Conservation (phyloP, 1,140 invertebrate genomes). For the Alviniconcha marisindica region DNA sequence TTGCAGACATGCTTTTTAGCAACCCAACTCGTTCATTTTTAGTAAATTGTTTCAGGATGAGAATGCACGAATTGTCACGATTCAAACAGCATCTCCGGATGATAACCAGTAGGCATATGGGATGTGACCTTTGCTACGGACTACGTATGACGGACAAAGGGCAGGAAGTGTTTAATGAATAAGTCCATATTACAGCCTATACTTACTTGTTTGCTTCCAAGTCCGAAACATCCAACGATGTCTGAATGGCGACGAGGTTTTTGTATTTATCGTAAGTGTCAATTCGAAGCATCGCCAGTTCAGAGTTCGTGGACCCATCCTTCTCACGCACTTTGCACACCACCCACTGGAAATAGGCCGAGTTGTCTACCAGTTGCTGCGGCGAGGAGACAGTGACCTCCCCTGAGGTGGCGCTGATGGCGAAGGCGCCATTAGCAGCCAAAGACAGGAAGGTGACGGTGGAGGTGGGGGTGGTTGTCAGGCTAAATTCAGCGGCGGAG, state of each 20-base stretch:
- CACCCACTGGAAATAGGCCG: slow-evolving; percentile 21
- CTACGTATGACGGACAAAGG: too few relatives aligned
- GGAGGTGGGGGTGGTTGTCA: not conserved
- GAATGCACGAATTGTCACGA: too few relatives aligned
- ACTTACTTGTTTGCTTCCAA: slow-evolving; percentile 11
- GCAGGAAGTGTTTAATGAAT: too few relatives aligned
- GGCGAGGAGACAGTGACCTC: slow-evolving; percentile 8
- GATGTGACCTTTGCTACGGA: too few relatives aligned
- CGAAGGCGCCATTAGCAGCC: not conserved
- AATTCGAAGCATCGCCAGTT: slow-evolving; percentile 14
- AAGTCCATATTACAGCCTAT: too few relatives aligned
- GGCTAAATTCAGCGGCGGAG: not conserved
- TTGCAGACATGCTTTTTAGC: too few relatives aligned
- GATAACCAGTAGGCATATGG: too few relatives aligned
- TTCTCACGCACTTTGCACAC: not conserved
- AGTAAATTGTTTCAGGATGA: too few relatives aligned
- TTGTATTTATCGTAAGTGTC: slow-evolving; percentile 13
- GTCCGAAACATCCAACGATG: not conserved
- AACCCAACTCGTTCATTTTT: too few relatives aligned
- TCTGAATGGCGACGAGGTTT: not conserved
- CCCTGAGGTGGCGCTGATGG: not conserved
- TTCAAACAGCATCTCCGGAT: too few relatives aligned
- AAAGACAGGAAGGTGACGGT: not conserved
- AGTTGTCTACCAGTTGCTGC: not conserved
- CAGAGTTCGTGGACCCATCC: not conserved